These are phyloP conservation scores for Sinocyclocheilus grahami DNA, from an alignment of 2,113 vertebrate species.

Conservation along the genomic window DNA sequence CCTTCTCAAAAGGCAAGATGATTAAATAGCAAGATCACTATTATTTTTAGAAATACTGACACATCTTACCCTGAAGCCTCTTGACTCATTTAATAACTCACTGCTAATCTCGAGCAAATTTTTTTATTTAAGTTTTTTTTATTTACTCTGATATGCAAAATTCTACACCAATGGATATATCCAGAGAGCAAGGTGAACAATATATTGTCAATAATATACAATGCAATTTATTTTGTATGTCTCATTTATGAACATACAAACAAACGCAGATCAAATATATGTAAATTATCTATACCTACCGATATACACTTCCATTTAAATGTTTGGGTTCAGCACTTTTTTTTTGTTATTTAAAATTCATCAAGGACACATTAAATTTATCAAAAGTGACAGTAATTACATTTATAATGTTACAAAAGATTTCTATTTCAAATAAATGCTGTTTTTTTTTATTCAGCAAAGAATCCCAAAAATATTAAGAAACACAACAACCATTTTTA, in stretches of 20 bases:
- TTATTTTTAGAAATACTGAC: background rate
- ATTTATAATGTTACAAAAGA: background rate
- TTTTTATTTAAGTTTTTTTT: no score
- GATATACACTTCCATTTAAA: background rate
- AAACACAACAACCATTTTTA: background rate
- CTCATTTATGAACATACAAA: background rate
- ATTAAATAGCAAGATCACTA: background rate
- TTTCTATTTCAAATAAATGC: background rate
- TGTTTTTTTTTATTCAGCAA: background rate
- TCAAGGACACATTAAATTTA: background rate
- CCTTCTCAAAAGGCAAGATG: background rate
- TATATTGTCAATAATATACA: background rate
- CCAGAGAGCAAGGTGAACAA: background rate
- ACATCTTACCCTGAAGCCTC: background rate
- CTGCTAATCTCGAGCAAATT: background rate
- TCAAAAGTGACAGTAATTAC: no score
- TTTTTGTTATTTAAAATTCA: background rate
- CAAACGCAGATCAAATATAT: background rate
- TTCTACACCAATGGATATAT: background rate
- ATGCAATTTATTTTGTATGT: background rate
- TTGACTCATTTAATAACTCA: background rate
- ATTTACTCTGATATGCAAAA: background rate
- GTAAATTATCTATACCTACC: background rate
- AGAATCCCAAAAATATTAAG: background rate
- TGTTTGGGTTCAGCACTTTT: background rate